Evolutionary conservation across 2,113 vertebrate species (phyloP), one percentile per base, ranked within the genome.

Genomic region (Nyctereutes procyonoides): DNA sequence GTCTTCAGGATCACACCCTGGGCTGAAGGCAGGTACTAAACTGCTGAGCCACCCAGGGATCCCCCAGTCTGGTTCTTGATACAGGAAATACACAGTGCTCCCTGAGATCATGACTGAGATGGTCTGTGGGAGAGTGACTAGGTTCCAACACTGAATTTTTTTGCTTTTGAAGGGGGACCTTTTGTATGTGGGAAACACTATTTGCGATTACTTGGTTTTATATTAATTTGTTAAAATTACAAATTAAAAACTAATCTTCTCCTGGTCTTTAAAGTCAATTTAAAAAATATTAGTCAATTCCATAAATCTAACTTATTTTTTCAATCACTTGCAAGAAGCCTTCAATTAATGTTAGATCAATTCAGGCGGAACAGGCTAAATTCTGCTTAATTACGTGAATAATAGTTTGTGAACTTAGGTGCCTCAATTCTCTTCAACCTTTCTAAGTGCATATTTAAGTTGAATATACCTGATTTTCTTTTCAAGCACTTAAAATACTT

Each of bases 301-400:
- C 16, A 51, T 60, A 90, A 92, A 89, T 82, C 73, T 93, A 32
- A 35, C 85, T 55, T 77, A 92, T 88, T 93, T 89, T 86, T 55
- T 76, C 55, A 89, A 35, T 96, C 53, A 55, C 32, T 82, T 87
- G 30, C 80, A 92, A 83, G 56, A 74, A 85, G 43, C 14, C 15
- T 92, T 90, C 24, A 17, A 87, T 97, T 95, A 89, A 93, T 86
- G 55, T 82, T 95, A 81, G 30, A 93, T 88, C 55, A 95, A 73
- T 48, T 67, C 80, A 73, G 83, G 20, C 65, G 85, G 28, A 93
- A 93, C 7, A 89, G 60, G 82, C 28, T 86, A 58, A 82, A 95
- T 87, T 92, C 43, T 93, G 48, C 77, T 91, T 96, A 91, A 93
- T 91, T 90, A 56, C 73, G 82, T 88, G 86, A 95, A 80, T 62